Conservation (phyloP, 2,797 vertebrate genomes). For the Masticophis lateralis region DNA sequence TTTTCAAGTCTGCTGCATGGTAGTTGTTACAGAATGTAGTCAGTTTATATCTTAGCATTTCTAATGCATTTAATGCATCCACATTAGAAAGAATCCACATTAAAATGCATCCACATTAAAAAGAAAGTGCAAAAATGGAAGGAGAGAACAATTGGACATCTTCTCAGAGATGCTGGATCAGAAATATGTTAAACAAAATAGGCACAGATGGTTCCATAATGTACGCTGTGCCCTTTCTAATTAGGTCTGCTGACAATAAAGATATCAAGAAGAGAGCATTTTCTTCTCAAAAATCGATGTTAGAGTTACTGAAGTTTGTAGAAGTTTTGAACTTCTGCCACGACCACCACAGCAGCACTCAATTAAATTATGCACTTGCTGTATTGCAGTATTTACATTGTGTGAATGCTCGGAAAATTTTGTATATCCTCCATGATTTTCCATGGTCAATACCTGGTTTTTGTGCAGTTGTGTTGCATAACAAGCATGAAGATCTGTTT, state of each 20-base stretch:
- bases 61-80: not conserved
- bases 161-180: not conserved
- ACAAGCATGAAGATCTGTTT: not conserved
- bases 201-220: not conserved
- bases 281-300: not conserved
- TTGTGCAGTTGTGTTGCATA: not conserved
- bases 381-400: not conserved
- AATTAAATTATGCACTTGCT: not conserved
- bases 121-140: not conserved
- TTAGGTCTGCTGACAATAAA: constrained; percentile 20
- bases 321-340: constrained; percentile 6
- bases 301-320: not conserved
- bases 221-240: not conserved
- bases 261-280: constrained; percentile 12
- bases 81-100: not conserved
- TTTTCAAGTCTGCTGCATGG: not conserved
- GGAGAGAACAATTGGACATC: not conserved
- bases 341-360: not conserved
- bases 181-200: constrained; percentile 8
- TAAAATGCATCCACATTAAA: not conserved
- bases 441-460: not conserved
- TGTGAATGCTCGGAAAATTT: not conserved
- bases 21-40: not conserved
- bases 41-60: not conserved
- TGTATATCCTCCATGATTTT: not conserved